These are phyloP conservation scores for Ethmia dodecea DNA, from an alignment of 2,888 invertebrate genomes.

Conservation along the genomic window DNA sequence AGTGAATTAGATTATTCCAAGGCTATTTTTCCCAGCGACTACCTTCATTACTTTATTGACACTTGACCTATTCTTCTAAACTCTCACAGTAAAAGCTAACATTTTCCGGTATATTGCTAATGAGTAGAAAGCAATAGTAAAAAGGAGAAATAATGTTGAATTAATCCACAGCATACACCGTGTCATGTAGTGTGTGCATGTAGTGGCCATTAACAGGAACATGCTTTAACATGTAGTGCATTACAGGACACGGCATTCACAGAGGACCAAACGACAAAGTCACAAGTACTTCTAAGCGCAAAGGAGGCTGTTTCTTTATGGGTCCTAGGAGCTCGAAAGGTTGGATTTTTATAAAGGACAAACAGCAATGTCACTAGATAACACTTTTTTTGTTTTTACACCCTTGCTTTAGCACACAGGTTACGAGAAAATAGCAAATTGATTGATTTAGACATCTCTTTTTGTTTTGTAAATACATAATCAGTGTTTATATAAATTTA, in stretches of 20 bases:
- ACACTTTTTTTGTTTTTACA: constrained; percentile 37
- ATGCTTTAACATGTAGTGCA: constrained; percentile 75
- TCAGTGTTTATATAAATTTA: too few species aligned
- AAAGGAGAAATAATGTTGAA: constrained; percentile 4
- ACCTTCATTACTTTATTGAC: constrained; percentile 7
- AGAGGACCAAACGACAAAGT: constrained; percentile 81
- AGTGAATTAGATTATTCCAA: constrained; percentile 1
- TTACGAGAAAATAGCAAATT: constrained; percentile 25
- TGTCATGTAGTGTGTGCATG: constrained; percentile 52
- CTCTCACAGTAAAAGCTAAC: constrained; percentile 18
- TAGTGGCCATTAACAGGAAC: constrained; percentile 66
- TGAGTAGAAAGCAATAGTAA: neutral
- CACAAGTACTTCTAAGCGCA: constrained; percentile 92
- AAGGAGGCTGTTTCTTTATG: constrained; percentile 96
- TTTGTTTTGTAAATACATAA: too few species aligned
- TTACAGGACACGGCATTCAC: constrained; percentile 85
- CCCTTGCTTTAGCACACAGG: constrained; percentile 28
- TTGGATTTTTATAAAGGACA: constrained; percentile 74
- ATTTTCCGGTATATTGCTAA: constrained; percentile 16
- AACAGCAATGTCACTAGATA: constrained; percentile 39
- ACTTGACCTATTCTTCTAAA: constrained; percentile 5
- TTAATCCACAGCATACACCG: constrained; percentile 9
- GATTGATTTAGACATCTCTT: too few species aligned
- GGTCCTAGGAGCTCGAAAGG: constrained; percentile 96
- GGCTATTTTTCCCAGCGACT: constrained; percentile 4